These are phyloP conservation scores for Dissostichus mawsoni DNA, from an alignment of 2,113 vertebrate species.

Conservation along the genomic window DNA sequence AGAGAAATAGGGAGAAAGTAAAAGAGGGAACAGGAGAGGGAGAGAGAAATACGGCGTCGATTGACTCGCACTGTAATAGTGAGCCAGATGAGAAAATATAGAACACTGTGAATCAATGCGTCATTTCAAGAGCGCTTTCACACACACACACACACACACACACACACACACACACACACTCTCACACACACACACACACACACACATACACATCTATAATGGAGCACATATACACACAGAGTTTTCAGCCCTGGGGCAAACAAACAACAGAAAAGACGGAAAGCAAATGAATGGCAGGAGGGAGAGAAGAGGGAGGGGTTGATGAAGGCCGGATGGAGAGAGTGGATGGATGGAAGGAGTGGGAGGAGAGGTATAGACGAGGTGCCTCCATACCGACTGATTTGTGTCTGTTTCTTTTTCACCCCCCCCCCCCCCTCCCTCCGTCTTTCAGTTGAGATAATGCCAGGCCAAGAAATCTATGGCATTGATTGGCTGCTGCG, in stretches of 20 bases:
- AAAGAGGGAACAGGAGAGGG: conserved; percentile 42
- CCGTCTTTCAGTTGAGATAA: conserved; percentile 73
- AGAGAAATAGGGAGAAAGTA: conserved; percentile 48
- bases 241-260: conserved; percentile 71
- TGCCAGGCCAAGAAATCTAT: conserved; percentile 80
- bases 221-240: conserved; percentile 44
- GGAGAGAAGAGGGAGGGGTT: conserved; percentile 55
- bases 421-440: conserved; percentile 20
- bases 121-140: conserved; percentile 72
- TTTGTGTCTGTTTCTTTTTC: conserved; percentile 71
- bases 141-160: conserved; percentile 46
- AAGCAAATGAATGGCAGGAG: conserved; percentile 73
- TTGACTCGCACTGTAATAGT: conserved; percentile 79
- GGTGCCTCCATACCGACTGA: conserved; percentile 67
- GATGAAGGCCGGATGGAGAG: conserved; percentile 63
- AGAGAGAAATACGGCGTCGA: conserved; percentile 66
- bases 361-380: conserved; percentile 57
- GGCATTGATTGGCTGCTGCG: conserved; percentile 81
- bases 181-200: conserved; percentile 50
- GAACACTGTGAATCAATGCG: conserved; percentile 80
- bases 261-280: conserved; percentile 68
- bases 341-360: conserved; percentile 61
- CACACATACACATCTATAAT: conserved; percentile 28
- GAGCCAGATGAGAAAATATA: conserved; percentile 81
- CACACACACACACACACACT: conserved; percentile 28